These are phyloP conservation scores for Acridotheres tristis DNA, from an alignment of 2,797 vertebrate genomes.

Conservation along the genomic window DNA sequence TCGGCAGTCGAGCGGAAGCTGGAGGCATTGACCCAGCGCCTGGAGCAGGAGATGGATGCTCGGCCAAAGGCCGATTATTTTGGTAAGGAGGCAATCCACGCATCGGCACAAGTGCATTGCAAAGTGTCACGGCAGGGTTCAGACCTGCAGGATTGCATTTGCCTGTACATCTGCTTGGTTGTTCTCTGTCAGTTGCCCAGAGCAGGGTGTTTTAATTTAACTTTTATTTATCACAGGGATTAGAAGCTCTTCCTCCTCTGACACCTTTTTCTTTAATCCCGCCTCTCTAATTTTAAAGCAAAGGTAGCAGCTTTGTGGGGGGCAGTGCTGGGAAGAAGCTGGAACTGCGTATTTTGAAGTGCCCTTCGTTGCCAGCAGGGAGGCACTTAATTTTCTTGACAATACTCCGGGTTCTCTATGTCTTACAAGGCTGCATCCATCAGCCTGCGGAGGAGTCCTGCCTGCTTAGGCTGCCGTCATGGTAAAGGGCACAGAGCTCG, in stretches of 20 bases:
- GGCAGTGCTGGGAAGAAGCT: background rate
- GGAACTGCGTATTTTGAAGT: background rate
- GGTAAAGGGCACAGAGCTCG: background rate
- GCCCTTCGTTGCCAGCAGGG: background rate
- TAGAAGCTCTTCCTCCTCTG: background rate
- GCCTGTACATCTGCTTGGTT: background rate
- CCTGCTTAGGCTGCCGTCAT: rapidly evolving
- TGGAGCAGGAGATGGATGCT: constrained; percentile 95
- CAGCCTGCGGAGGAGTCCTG: background rate
- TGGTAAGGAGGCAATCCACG: constrained; percentile 76
- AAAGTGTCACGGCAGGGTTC: background rate
- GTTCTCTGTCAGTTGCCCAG: background rate
- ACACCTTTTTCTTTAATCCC: background rate
- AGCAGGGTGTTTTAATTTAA: background rate
- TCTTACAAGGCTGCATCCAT: background rate
- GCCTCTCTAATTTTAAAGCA: background rate
- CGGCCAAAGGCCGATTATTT: constrained; percentile 93
- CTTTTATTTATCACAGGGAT: background rate
- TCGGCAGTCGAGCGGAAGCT: constrained; percentile 89
- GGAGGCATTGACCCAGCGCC: constrained; percentile 90
- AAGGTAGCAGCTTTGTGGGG: background rate
- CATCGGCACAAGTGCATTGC: rapidly evolving
- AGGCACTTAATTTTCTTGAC: background rate
- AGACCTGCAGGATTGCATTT: background rate
- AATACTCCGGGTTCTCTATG: background rate